phyloP scores from a whole-genome alignment of 1,140 invertebrate genomes.

The Chymomyza costata region DNA sequence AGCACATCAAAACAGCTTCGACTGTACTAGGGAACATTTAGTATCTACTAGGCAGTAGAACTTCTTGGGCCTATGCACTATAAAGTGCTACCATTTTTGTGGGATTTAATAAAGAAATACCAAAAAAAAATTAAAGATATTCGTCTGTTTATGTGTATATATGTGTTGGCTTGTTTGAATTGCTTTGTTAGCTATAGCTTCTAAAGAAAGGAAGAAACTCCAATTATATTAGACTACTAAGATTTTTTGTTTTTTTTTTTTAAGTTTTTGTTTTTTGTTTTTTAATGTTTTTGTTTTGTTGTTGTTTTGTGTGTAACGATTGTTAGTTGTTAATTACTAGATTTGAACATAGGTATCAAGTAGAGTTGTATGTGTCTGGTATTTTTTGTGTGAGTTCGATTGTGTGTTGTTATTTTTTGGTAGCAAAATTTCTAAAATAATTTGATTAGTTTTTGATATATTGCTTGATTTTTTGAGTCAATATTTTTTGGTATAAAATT shows the following conservation, averaged over 20 bases:
- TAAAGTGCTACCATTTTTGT: too few species aligned
- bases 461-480: conserved; percentile 25
- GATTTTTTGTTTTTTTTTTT: conserved; percentile 56
- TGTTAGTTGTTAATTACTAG: conserved; percentile 68
- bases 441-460: conserved; percentile 20
- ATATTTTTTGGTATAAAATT: conserved; percentile 31
- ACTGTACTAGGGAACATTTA: too few species aligned
- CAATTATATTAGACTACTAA: conserved; percentile 71
- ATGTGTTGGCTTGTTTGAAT: conserved; percentile 29
- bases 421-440: too few species aligned
- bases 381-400: conserved; percentile 22
- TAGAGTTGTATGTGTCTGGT: conserved; percentile 48
- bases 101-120: too few species aligned
- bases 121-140: too few species aligned
- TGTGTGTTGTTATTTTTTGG: conserved; percentile 33
- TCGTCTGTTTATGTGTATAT: conserved; percentile 39
- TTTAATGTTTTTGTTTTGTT: conserved; percentile 15
- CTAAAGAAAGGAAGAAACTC: conserved; percentile 72
- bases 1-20: too few species aligned
- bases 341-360: conserved; percentile 73
- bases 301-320: conserved; percentile 45
- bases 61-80: too few species aligned
- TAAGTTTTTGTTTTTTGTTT: conserved; percentile 19
- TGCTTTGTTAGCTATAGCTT: conserved; percentile 55
- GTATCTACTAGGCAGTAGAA: too few species aligned